These are phyloP conservation scores for Mechanitis messenoides DNA, from an alignment of 2,888 invertebrate genomes.

Conservation along the genomic window DNA sequence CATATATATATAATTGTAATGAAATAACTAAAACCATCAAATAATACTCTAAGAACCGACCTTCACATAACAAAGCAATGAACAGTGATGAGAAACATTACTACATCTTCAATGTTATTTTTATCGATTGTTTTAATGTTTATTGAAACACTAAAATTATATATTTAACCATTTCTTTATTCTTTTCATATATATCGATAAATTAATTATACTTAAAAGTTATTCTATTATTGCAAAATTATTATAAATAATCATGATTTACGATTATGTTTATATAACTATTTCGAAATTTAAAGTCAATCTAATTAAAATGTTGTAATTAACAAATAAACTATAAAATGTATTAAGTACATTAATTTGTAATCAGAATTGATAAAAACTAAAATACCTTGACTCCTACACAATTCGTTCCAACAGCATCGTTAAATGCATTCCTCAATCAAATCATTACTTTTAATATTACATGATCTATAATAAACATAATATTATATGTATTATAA, in stretches of 20 bases:
- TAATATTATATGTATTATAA: constrained; percentile 4
- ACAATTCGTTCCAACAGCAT: constrained; percentile 21
- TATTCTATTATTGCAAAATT: too few species aligned
- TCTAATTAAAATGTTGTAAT: too few species aligned
- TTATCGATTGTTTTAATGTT: neutral
- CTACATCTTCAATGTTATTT: neutral
- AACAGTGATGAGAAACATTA: neutral
- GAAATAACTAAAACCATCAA: neutral
- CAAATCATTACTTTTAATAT: constrained; percentile 10
- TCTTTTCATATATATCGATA: too few species aligned
- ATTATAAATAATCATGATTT: too few species aligned
- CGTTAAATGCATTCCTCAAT: constrained; percentile 15
- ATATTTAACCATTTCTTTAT: too few species aligned
- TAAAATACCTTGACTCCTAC: constrained; percentile 24
- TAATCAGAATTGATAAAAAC: constrained; percentile 16
- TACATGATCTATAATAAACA: constrained; percentile 7
- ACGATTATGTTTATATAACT: too few species aligned
- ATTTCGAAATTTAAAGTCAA: too few species aligned
- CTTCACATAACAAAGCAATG: constrained; percentile 5
- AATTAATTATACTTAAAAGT: too few species aligned
- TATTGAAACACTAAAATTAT: neutral
- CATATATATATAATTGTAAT: neutral
- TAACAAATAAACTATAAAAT: too few species aligned
- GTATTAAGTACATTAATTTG: neutral
- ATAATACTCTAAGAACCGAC: neutral